These are phyloP conservation scores for Nicator chloris DNA, from an alignment of 2,113 vertebrate genomes.

Conservation along the genomic window DNA sequence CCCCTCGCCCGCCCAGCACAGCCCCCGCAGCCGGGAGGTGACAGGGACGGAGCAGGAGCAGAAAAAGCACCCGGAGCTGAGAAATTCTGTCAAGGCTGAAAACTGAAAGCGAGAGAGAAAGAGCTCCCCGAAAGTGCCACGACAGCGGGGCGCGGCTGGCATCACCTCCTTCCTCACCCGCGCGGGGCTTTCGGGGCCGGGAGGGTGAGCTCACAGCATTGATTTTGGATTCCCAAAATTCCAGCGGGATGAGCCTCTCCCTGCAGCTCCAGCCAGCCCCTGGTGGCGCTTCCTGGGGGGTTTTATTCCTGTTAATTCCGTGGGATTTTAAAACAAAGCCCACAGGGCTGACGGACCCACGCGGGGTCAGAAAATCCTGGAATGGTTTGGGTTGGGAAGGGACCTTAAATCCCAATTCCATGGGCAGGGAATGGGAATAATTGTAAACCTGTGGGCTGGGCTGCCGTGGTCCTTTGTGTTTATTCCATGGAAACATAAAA, in stretches of 20 bases:
- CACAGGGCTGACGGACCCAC: rapidly evolving
- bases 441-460: background rate
- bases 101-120: slow-evolving; percentile 2
- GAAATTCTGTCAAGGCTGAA: background rate
- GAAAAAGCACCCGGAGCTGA: background rate
- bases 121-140: background rate
- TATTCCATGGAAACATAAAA: rapidly evolving
- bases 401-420: background rate
- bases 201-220: background rate
- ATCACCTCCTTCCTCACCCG: rapidly evolving
- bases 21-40: background rate
- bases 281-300: rapidly evolving
- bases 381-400: background rate
- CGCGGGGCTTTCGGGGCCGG: background rate
- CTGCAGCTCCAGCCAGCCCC: background rate
- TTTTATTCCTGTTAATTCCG: rapidly evolving
- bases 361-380: rapidly evolving
- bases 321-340: background rate
- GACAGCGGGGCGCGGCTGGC: background rate
- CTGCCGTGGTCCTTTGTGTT: rapidly evolving
- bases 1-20: background rate
- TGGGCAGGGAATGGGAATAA: background rate
- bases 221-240: background rate
- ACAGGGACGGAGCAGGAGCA: rapidly evolving
- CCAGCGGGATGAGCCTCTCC: background rate